These are phyloP conservation scores for Atopsyche davidsoni DNA, from an alignment of 1,140 invertebrate species.

Conservation along the genomic window DNA sequence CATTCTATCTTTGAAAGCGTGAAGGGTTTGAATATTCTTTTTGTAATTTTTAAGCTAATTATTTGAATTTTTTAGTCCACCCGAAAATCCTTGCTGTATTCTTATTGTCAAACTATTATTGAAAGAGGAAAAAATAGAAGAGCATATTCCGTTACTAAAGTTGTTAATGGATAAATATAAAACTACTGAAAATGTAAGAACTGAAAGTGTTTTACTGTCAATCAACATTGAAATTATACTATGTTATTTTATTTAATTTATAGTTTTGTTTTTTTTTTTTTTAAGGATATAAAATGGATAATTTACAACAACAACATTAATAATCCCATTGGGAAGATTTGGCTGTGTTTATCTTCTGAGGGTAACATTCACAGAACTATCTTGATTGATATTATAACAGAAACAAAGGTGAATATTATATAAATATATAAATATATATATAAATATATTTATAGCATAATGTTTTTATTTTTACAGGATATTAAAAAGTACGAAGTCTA, in stretches of 20 bases:
- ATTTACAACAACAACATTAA: conserved; percentile 5
- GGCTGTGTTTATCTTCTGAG: conserved; percentile 12
- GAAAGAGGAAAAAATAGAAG: conserved; percentile 20
- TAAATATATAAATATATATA: not conserved
- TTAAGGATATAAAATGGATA: conserved; percentile 13
- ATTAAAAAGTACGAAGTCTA: conserved; percentile 9
- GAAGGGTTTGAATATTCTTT: not conserved
- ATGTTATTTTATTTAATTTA: not conserved
- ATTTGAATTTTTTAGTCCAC: conserved; percentile 16
- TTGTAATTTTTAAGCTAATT: not conserved
- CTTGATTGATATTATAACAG: not conserved
- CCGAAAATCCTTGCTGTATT: conserved; percentile 9
- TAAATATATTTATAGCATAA: not conserved
- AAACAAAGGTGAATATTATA: not conserved
- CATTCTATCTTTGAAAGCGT: not conserved
- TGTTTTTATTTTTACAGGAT: conserved; percentile 16
- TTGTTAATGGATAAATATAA: conserved; percentile 24
- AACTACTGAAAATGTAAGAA: conserved; percentile 21
- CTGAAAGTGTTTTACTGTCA: not conserved
- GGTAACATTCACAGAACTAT: conserved; percentile 5
- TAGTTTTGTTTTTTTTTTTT: conserved; percentile 3
- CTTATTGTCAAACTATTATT: conserved; percentile 21
- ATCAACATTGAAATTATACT: not conserved
- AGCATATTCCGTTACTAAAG: conserved; percentile 27
- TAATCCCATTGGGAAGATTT: conserved; percentile 12